These are phyloP conservation scores for Ceyx margarethae DNA, from an alignment of 2,113 vertebrate species.

Conservation along the genomic window DNA sequence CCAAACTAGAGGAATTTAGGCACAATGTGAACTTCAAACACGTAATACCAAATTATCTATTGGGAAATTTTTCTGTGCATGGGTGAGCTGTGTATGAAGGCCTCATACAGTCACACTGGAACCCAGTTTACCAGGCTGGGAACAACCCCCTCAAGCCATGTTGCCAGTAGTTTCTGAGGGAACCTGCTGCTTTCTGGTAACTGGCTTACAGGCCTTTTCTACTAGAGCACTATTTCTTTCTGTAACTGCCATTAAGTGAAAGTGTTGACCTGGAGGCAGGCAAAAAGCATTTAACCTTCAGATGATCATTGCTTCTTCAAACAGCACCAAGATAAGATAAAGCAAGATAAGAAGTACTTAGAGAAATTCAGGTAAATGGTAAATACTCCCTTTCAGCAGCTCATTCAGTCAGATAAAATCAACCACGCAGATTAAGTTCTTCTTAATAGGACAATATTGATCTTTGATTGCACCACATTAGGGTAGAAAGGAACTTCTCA, in stretches of 20 bases:
- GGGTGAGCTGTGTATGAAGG: neutral
- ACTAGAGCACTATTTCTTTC: neutral
- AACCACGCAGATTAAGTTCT: neutral
- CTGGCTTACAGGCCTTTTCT: neutral
- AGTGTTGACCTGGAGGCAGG: neutral
- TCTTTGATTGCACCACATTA: neutral
- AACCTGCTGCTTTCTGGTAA: neutral
- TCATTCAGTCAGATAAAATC: neutral
- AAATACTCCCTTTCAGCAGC: neutral
- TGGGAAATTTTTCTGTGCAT: neutral
- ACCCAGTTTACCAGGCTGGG: neutral
- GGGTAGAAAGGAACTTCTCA: neutral
- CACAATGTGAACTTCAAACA: neutral
- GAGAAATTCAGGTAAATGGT: neutral
- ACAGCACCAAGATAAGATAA: neutral
- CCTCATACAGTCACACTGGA: neutral
- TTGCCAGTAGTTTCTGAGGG: neutral
- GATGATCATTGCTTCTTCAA: neutral
- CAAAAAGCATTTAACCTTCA: neutral
- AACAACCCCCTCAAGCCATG: rapidly evolving
- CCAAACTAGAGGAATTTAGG: neutral
- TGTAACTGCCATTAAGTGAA: neutral
- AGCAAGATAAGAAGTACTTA: neutral
- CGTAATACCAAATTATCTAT: neutral
- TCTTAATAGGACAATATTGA: neutral